Evolutionary conservation across 1,140 invertebrate genomes (phyloP).

Genomic region (Drosophila nasuta): DNA sequence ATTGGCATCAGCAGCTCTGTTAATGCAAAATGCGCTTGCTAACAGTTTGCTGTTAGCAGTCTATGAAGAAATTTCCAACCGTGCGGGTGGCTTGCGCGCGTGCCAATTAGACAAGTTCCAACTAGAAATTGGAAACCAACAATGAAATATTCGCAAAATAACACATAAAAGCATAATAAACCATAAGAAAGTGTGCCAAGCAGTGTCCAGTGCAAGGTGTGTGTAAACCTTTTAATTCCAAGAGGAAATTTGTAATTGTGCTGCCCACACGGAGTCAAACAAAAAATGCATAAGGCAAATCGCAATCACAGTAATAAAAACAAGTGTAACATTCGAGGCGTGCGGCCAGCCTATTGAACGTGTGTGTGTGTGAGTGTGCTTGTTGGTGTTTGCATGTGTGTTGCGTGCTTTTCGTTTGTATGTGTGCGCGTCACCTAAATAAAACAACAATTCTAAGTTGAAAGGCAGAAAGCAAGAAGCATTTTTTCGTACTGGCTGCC

Average conservation of each 20-base stretch:
- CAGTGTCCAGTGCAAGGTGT: slow-evolving; percentile 48
- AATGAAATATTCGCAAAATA: slow-evolving; percentile 56
- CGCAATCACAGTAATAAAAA: slow-evolving; percentile 50
- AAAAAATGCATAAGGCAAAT: slow-evolving; percentile 30
- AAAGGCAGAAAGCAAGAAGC: slow-evolving; percentile 38
- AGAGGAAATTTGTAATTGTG: slow-evolving; percentile 11
- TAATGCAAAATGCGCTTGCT: slow-evolving; percentile 29
- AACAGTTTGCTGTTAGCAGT: slow-evolving; percentile 40
- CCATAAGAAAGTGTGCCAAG: slow-evolving; percentile 28
- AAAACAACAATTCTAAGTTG: slow-evolving; percentile 46
- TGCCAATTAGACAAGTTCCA: slow-evolving; percentile 31
- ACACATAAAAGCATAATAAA: slow-evolving; percentile 42
- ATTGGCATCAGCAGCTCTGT: slow-evolving; percentile 44
- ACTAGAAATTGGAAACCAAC: slow-evolving; percentile 47
- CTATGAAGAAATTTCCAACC: slow-evolving; percentile 40
- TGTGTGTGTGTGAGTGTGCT: slow-evolving; percentile 17
- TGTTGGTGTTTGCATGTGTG: slow-evolving; percentile 10
- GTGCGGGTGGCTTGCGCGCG: slow-evolving; percentile 49
- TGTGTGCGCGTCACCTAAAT: slow-evolving; percentile 50
- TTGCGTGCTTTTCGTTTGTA: slow-evolving; percentile 30
- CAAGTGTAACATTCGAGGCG: slow-evolving; percentile 50
- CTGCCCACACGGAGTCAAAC: slow-evolving; percentile 6
- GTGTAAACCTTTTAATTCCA: slow-evolving; percentile 10
- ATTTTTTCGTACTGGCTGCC: slow-evolving; percentile 28
- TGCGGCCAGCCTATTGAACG: slow-evolving; percentile 27